phyloP scores from a whole-genome alignment of 2,113 vertebrate genomes.

The Eonycteris spelaea region DNA sequence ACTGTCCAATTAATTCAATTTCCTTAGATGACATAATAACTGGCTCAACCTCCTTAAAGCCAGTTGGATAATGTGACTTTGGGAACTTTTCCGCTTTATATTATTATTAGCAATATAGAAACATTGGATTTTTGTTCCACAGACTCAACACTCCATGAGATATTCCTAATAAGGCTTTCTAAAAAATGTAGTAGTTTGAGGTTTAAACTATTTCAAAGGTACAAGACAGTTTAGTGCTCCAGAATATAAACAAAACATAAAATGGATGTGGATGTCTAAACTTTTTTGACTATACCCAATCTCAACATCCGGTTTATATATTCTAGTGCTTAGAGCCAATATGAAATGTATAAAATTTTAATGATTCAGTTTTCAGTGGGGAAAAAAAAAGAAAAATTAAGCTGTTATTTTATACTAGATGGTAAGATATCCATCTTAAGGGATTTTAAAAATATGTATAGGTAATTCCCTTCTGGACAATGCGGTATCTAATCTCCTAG shows the following conservation, averaged over 20 bases:
- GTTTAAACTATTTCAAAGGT: not conserved
- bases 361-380: not conserved
- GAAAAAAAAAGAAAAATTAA: not conserved
- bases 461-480: not conserved
- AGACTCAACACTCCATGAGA: not conserved
- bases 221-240: not conserved
- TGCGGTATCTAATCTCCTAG: not conserved
- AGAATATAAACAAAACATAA: constrained; percentile 13
- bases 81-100: not conserved
- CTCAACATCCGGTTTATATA: not conserved
- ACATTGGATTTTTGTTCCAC: not conserved
- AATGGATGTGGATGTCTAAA: not conserved
- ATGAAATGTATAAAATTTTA: not conserved
- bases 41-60: not conserved
- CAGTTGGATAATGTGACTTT: not conserved
- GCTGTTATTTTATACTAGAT: not conserved
- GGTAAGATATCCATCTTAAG: not conserved
- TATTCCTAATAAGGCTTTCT: not conserved
- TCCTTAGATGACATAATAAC: not conserved
- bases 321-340: not conserved
- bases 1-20: not conserved
- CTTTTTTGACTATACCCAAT: not conserved
- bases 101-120: not conserved
- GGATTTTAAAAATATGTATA: not conserved
- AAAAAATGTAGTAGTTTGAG: not conserved